Conservation (phyloP, 2,113 vertebrate species). For the Neogale vison region DNA sequence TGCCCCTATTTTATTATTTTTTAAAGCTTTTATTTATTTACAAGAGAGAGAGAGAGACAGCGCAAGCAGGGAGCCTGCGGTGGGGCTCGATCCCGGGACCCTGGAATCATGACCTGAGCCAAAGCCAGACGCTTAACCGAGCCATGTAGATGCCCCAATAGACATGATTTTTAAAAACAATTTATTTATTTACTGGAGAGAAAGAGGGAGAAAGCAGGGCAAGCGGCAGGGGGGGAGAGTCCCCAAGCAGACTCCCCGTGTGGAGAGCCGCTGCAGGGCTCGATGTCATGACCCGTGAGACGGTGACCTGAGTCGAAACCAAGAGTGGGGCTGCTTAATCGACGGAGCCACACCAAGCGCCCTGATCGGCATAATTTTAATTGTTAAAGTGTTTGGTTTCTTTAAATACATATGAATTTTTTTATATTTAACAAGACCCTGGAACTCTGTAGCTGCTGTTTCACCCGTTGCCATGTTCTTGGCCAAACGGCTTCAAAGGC, state of each 20-base stretch:
- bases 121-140: background rate
- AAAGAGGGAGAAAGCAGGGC: too few relatives aligned
- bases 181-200: too few relatives aligned
- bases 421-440: background rate
- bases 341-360: background rate
- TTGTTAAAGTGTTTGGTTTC: background rate
- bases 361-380: background rate
- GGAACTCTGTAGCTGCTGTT: background rate
- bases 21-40: too few relatives aligned
- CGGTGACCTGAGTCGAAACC: background rate
- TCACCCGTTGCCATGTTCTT: background rate
- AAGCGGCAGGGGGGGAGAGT: too few relatives aligned
- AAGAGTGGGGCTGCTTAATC: background rate
- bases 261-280: background rate
- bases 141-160: too few relatives aligned
- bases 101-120: too few relatives aligned
- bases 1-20: too few relatives aligned
- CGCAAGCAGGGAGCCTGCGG: too few relatives aligned
- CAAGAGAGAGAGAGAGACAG: too few relatives aligned
- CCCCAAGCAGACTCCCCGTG: background rate
- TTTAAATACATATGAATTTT: background rate
- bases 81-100: too few relatives aligned
- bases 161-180: too few relatives aligned
- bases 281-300: background rate
- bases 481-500: background rate